phyloP scores from a whole-genome alignment of 2,888 invertebrate species.

The Zygogramma bicolorata region DNA sequence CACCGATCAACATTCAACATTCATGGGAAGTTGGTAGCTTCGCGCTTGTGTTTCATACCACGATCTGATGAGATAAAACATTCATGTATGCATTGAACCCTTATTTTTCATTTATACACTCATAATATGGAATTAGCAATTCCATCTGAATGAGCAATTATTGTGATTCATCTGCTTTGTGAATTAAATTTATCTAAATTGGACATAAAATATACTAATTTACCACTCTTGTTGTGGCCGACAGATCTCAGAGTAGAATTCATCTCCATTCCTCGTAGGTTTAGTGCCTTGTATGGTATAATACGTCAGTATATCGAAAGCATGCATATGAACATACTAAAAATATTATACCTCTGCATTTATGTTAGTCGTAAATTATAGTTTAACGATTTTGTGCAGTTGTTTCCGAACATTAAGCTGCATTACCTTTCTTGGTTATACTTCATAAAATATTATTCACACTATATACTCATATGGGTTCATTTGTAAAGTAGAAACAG shows the following conservation, averaged over 20 bases:
- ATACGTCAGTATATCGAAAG: slow-evolving; percentile 55
- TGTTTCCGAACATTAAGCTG: slow-evolving; percentile 65
- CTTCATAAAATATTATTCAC: slow-evolving; percentile 61
- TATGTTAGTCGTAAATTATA: slow-evolving; percentile 66
- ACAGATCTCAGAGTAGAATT: slow-evolving; percentile 27
- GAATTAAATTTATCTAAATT: slow-evolving; percentile 49
- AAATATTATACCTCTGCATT: slow-evolving; percentile 67
- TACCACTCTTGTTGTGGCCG: slow-evolving; percentile 32
- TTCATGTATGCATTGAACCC: too few species aligned
- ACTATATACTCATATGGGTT: slow-evolving; percentile 52
- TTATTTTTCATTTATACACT: too few species aligned
- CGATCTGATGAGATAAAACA: too few species aligned
- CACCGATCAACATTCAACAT: too few species aligned
- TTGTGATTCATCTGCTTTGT: not conserved
- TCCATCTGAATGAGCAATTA: too few species aligned
- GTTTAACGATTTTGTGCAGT: slow-evolving; percentile 67
- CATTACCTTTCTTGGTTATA: slow-evolving; percentile 52
- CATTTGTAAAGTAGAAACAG: slow-evolving; percentile 51
- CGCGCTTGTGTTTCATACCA: too few species aligned
- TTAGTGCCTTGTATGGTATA: slow-evolving; percentile 49
- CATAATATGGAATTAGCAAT: not conserved
- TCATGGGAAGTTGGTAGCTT: too few species aligned
- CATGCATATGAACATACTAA: slow-evolving; percentile 63
- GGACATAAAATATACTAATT: slow-evolving; percentile 50
- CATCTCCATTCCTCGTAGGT: slow-evolving; percentile 21